Percentiles rank a stretch among this genome's conserved stretches.
These are phyloP conservation scores for Temnothorax nylanderi DNA, from an alignment of 1,140 invertebrate species.

Conservation along the genomic window DNA sequence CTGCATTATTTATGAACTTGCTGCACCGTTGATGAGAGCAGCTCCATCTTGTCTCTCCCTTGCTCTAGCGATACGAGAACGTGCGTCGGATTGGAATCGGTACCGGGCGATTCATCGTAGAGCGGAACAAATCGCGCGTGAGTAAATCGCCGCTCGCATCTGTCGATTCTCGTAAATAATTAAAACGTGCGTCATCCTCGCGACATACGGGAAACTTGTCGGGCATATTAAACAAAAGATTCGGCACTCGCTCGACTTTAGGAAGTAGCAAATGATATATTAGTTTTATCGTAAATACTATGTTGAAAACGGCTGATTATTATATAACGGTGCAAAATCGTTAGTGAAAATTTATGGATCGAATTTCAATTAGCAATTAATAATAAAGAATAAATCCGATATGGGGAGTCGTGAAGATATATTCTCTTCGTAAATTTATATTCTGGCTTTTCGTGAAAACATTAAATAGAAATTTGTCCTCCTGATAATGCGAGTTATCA, in stretches of 20 bases:
- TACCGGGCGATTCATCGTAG: constrained; percentile 14
- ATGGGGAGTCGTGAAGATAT: too few relatives aligned
- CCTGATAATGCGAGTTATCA: neutral
- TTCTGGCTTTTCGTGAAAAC: neutral
- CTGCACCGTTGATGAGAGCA: constrained; percentile 75
- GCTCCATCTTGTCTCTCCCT: constrained; percentile 54
- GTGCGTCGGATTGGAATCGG: constrained; percentile 31
- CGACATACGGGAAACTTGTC: constrained; percentile 35
- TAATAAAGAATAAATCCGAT: neutral
- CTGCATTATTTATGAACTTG: constrained; percentile 84
- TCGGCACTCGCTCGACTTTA: neutral
- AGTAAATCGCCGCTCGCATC: constrained; percentile 64
- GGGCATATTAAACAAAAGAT: constrained; percentile 31
- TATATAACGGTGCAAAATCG: neutral
- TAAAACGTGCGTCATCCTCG: constrained; percentile 68
- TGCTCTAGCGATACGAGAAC: constrained; percentile 41
- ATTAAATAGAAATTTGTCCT: neutral
- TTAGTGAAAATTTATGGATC: neutral
- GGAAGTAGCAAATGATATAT: neutral
- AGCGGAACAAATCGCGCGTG: constrained; percentile 71
- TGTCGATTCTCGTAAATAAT: constrained; percentile 70
- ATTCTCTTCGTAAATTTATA: neutral
- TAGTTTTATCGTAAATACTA: neutral
- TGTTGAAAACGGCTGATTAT: neutral
- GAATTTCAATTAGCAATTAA: neutral